phyloP scores from a whole-genome alignment of 2,113 vertebrate species.

The Lasiurus cinereus region DNA sequence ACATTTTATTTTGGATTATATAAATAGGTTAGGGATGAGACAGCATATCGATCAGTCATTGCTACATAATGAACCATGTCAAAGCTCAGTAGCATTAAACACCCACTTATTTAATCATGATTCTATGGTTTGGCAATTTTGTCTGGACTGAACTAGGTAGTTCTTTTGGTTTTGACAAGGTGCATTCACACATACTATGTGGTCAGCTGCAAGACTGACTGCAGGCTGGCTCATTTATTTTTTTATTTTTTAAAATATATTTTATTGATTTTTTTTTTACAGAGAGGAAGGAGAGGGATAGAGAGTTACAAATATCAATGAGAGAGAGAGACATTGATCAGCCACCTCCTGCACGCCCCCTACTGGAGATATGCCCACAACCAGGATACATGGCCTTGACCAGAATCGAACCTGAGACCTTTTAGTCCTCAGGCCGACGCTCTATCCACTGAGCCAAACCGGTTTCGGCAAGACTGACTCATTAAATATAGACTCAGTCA shows the following conservation, averaged over 20 bases:
- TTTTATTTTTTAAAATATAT: no score
- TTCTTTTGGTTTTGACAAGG: neutral
- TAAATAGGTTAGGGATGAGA: neutral
- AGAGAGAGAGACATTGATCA: no score
- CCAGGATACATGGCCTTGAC: no score
- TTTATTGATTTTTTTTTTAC: no score
- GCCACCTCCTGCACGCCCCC: no score
- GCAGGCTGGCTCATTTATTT: neutral
- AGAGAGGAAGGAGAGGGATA: no score
- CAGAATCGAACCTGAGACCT: no score
- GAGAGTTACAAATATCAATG: no score
- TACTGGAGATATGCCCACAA: no score
- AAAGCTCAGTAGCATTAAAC: constrained; percentile 23
- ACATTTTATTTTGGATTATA: constrained; percentile 25
- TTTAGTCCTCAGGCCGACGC: no score
- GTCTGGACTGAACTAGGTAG: neutral
- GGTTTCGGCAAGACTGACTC: no score
- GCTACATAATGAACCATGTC: neutral
- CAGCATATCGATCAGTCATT: neutral
- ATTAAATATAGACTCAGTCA: neutral
- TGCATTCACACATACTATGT: neutral
- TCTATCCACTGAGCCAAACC: no score
- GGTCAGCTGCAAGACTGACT: neutral
- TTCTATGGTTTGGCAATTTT: constrained; percentile 16
- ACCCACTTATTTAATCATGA: neutral